These are phyloP conservation scores for Stenotaenia linearis DNA, from an alignment of 2,888 invertebrate genomes.

Conservation along the genomic window DNA sequence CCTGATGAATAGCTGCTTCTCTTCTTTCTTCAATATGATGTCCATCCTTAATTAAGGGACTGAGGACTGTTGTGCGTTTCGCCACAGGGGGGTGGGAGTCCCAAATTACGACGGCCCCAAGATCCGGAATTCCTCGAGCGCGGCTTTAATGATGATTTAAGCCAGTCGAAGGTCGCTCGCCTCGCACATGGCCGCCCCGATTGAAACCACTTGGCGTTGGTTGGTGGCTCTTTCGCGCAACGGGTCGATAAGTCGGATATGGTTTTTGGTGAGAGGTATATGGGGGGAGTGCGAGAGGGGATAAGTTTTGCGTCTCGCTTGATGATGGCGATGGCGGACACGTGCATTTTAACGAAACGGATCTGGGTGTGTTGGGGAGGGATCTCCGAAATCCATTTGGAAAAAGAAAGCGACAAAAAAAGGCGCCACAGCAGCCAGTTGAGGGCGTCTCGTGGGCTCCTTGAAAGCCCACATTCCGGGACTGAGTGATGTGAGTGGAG, in stretches of 20 bases:
- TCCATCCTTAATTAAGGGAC: slow-evolving; percentile 23
- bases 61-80: slow-evolving; percentile 23
- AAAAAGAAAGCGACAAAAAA: slow-evolving; percentile 26
- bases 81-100: slow-evolving; percentile 19
- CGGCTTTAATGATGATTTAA: slow-evolving; percentile 24
- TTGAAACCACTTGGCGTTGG: slow-evolving; percentile 10
- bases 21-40: slow-evolving; percentile 17
- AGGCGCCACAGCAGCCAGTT: slow-evolving; percentile 26
- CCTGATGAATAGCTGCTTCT: slow-evolving; percentile 17
- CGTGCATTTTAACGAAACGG: slow-evolving; percentile 26
- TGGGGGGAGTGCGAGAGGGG: background rate
- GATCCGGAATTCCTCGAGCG: slow-evolving; percentile 21
- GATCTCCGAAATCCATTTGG: slow-evolving; percentile 26
- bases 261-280: background rate
- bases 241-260: slow-evolving; percentile 21
- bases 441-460: slow-evolving; percentile 26
- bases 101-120: slow-evolving; percentile 23
- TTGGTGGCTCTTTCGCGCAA: background rate
- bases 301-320: background rate
- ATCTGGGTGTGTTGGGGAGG: slow-evolving; percentile 26
- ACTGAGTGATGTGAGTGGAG: slow-evolving; percentile 22
- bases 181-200: slow-evolving; percentile 20
- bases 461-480: slow-evolving; percentile 26
- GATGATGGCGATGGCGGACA: slow-evolving; percentile 21
- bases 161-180: slow-evolving; percentile 26